Evolutionary conservation across 2,888 invertebrate species (phyloP).

Genomic region (Cryptocephalus moraei): DNA sequence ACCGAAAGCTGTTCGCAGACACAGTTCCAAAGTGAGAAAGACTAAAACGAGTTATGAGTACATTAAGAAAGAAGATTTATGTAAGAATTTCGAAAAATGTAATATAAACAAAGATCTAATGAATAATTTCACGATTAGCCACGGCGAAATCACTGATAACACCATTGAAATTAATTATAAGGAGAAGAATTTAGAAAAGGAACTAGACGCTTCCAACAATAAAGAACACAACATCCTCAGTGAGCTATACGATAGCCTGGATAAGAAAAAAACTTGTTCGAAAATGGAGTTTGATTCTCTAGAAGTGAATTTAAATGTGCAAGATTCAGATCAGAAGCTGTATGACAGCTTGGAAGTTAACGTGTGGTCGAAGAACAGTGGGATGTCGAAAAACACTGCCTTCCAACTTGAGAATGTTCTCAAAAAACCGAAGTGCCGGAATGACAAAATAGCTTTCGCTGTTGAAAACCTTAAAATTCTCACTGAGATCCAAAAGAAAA

Average conservation of each 20-base stretch:
- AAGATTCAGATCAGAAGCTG: slow-evolving; percentile 20
- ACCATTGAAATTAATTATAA: slow-evolving; percentile 35
- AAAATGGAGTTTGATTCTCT: slow-evolving; percentile 32
- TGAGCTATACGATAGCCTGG: slow-evolving; percentile 34
- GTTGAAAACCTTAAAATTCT: slow-evolving; percentile 51
- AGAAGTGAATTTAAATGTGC: slow-evolving; percentile 28
- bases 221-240: slow-evolving; percentile 20
- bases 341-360: slow-evolving; percentile 31
- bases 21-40: slow-evolving; percentile 44
- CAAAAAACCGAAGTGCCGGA: slow-evolving; percentile 30
- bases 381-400: slow-evolving; percentile 20
- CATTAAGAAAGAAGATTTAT: slow-evolving; percentile 35
- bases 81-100: slow-evolving; percentile 22
- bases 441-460: slow-evolving; percentile 30
- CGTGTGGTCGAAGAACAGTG: slow-evolving; percentile 22
- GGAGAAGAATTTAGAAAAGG: slow-evolving; percentile 33
- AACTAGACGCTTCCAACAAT: slow-evolving; percentile 26
- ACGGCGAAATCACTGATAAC: slow-evolving; percentile 23
- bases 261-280: slow-evolving; percentile 26
- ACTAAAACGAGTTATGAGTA: slow-evolving; percentile 35
- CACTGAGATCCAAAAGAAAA: slow-evolving; percentile 57
- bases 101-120: slow-evolving; percentile 14
- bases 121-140: slow-evolving; percentile 16
- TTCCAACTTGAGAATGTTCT: slow-evolving; percentile 28
- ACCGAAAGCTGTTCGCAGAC: slow-evolving; percentile 59